Evolutionary conservation across 2,113 vertebrate genomes (phyloP).

Genomic region (Plecotus auritus): DNA sequence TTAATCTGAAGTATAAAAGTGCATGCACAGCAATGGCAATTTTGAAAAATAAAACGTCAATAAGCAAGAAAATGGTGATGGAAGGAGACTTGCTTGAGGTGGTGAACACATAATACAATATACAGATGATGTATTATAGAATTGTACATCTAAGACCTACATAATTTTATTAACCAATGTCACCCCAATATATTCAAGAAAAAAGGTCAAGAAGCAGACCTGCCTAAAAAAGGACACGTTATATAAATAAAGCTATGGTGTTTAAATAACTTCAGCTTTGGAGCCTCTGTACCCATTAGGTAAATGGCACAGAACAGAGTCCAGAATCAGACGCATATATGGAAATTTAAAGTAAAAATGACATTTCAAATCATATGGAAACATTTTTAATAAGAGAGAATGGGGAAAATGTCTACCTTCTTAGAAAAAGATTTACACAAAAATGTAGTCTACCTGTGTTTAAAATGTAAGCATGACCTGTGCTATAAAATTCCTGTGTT

Average conservation of each 20-base stretch:
- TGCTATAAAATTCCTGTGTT: not conserved
- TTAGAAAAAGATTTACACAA: not conserved
- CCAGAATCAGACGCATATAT: not conserved
- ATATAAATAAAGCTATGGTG: not conserved
- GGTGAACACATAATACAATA: not conserved
- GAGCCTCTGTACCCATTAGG: not conserved
- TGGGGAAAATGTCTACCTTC: not conserved
- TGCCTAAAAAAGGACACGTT: not conserved
- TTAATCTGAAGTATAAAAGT: not conserved
- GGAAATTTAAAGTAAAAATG: not conserved
- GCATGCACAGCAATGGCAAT: not conserved
- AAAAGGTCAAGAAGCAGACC: not conserved
- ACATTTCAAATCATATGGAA: not conserved
- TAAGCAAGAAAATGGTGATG: not conserved
- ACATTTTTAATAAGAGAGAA: not conserved
- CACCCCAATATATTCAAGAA: not conserved
- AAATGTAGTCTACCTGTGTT: not conserved
- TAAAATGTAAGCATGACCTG: not conserved
- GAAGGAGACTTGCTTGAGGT: not conserved
- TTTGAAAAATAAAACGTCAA: not conserved
- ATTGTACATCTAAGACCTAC: not conserved
- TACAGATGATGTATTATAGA: not conserved
- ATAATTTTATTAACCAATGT: not conserved
- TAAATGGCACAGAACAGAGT: not conserved
- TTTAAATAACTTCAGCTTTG: not conserved